Conservation (phyloP, 2,888 invertebrate genomes). For the Drosophila birchii region DNA sequence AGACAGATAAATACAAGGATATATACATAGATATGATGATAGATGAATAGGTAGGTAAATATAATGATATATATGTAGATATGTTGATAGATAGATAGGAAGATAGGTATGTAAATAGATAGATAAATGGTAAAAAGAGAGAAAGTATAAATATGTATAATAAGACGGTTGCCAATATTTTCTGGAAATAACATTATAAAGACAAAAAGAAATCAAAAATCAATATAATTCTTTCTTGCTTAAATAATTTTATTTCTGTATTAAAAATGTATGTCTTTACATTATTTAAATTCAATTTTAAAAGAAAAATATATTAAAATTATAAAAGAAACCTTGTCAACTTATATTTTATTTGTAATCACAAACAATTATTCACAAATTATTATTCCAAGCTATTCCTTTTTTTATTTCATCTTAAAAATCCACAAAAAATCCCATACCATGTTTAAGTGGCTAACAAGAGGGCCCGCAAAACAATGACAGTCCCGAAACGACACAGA, state of each 20-base stretch:
- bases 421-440: neutral
- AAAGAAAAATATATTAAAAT: neutral
- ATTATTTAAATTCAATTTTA: neutral
- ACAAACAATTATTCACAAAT: too few relatives aligned
- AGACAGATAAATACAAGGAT: too few relatives aligned
- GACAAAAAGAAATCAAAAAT: neutral
- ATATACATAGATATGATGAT: too few relatives aligned
- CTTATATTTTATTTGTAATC: neutral
- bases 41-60: too few relatives aligned
- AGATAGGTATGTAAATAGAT: too few relatives aligned
- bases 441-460: neutral
- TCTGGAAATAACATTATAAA: too few relatives aligned
- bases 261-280: neutral
- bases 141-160: too few relatives aligned
- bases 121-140: too few relatives aligned
- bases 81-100: too few relatives aligned
- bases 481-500: constrained; percentile 30
- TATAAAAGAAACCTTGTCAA: neutral
- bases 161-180: too few relatives aligned
- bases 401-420: neutral
- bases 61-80: too few relatives aligned
- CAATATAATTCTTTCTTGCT: neutral
- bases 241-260: neutral
- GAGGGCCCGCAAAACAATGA: constrained; percentile 48
- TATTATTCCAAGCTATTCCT: too few relatives aligned